phyloP scores from a whole-genome alignment of 1,140 invertebrate genomes.

The Monochamus saltuarius region DNA sequence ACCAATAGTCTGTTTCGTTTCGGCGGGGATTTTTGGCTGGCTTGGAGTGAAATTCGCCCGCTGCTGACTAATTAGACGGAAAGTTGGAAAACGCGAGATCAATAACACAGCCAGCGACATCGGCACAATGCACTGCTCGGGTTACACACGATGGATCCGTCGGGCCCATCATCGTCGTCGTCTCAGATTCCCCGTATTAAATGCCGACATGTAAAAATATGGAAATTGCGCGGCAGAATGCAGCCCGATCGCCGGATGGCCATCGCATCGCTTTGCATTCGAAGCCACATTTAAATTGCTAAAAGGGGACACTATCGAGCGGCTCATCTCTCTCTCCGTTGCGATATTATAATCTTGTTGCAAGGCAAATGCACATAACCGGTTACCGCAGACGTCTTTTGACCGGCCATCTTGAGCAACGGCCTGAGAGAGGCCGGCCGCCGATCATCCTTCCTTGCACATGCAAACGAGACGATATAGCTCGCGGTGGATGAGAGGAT shows the following conservation, averaged over 20 bases:
- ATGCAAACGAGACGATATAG: conserved; percentile 22
- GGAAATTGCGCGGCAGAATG: conserved; percentile 48
- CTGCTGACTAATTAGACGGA: conserved; percentile 31
- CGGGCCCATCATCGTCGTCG: conserved; percentile 19
- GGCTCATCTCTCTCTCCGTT: conserved; percentile 40
- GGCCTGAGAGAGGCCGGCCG: conserved; percentile 27
- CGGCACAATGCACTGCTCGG: conserved; percentile 38
- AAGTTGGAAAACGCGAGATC: conserved; percentile 32
- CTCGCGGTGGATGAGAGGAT: conserved; percentile 17
- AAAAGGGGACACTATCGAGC: conserved; percentile 50
- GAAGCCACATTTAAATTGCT: conserved; percentile 52
- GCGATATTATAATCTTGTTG: conserved; percentile 50
- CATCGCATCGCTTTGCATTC: conserved; percentile 48
- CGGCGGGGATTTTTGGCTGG: not conserved
- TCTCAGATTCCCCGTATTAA: conserved; percentile 42
- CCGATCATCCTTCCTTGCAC: conserved; percentile 9
- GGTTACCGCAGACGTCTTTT: conserved; percentile 40
- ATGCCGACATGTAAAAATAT: conserved; percentile 50
- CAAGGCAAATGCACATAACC: conserved; percentile 50
- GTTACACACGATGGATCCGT: conserved; percentile 30
- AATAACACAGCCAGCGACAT: conserved; percentile 40
- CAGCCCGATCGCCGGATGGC: conserved; percentile 37
- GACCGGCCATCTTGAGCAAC: conserved; percentile 43
- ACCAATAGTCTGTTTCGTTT: not conserved
- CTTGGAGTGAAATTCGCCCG: not conserved